phyloP scores from a whole-genome alignment of 2,113 vertebrate species.

The Lipophrys pholis region DNA sequence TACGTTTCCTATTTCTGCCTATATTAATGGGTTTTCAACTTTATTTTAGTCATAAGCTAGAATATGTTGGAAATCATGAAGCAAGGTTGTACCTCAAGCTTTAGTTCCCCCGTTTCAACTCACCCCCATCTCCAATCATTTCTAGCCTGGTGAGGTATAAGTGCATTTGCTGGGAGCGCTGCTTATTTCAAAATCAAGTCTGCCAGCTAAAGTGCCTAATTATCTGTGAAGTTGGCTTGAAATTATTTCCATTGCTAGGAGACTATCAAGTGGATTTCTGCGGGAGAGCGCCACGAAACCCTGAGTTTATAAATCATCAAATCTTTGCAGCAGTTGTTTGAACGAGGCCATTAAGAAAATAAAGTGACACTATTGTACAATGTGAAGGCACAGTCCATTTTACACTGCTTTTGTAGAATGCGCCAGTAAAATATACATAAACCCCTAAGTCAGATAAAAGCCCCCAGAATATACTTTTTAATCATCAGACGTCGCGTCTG shows the following conservation, averaged over 20 bases:
- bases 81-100: conserved; percentile 9
- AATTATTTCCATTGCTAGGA: conserved; percentile 77
- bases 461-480: background rate
- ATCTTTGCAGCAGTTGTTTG: conserved; percentile 37
- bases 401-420: background rate
- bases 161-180: conserved; percentile 46
- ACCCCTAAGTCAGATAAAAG: too few relatives aligned
- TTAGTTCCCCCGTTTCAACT: background rate
- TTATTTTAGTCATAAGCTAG: conserved; percentile 1
- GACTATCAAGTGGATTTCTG: conserved; percentile 71
- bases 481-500: conserved; percentile 10
- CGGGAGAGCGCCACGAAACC: conserved; percentile 73
- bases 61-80: conserved; percentile 35
- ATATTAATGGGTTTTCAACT: background rate
- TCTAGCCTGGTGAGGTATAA: conserved; percentile 31
- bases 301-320: conserved; percentile 79
- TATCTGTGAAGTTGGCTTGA: conserved; percentile 81
- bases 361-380: background rate
- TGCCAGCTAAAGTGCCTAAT: conserved; percentile 78
- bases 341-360: conserved; percentile 18
- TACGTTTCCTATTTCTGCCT: too few relatives aligned
- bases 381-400: conserved; percentile 3
- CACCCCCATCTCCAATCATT: conserved; percentile 10
- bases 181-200: conserved; percentile 73
- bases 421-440: background rate